Conservation (phyloP, 2,888 invertebrate genomes). For the Drosophila kuntzei region DNA sequence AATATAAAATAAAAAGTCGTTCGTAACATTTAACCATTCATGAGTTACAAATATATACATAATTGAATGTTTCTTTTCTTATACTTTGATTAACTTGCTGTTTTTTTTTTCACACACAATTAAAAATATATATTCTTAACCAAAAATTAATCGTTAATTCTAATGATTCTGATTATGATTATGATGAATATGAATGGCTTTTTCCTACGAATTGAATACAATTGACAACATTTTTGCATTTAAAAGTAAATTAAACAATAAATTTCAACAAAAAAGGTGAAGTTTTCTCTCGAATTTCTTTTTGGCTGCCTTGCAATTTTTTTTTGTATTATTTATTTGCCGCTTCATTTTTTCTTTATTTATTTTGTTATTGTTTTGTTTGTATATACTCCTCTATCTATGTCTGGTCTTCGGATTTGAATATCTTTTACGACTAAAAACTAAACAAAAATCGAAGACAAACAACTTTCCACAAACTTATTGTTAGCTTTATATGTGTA, state of each 20-base stretch:
- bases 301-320: constrained; percentile 57
- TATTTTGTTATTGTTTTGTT: constrained; percentile 42
- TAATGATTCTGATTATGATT: constrained; percentile 54
- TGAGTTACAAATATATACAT: constrained; percentile 66
- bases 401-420: constrained; percentile 45
- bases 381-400: constrained; percentile 25
- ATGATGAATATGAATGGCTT: constrained; percentile 76
- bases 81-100: constrained; percentile 72
- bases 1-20: constrained; percentile 72
- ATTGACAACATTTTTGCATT: constrained; percentile 48
- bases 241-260: constrained; percentile 37
- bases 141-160: constrained; percentile 75
- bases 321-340: constrained; percentile 48
- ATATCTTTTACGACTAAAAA: constrained; percentile 33
- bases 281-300: constrained; percentile 83
- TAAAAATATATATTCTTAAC: constrained; percentile 59
- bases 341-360: constrained; percentile 42
- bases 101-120: constrained; percentile 59
- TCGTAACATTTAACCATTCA: constrained; percentile 81
- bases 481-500: constrained; percentile 75
- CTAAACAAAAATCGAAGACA: constrained; percentile 34
- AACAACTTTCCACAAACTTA: constrained; percentile 51
- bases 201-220: constrained; percentile 54
- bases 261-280: constrained; percentile 82
- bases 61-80: constrained; percentile 70